Evolutionary conservation across 2,113 vertebrate genomes (phyloP).

Genomic region (Accipiter virgatus): DNA sequence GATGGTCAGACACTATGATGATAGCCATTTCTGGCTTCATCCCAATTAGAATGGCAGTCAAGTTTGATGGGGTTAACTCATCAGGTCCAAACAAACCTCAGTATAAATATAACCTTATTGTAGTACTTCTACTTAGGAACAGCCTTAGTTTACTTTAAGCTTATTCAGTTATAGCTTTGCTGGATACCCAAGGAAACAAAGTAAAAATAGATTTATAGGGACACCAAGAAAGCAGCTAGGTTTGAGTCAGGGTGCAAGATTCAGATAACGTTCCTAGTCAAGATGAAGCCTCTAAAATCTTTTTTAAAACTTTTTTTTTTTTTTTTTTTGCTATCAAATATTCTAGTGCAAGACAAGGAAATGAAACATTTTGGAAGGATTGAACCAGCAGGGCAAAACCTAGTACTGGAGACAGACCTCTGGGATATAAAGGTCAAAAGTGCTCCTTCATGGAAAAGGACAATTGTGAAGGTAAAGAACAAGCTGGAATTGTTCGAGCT

Average conservation of each 20-base stretch:
- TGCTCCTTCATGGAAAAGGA: neutral
- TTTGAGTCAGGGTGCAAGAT: neutral
- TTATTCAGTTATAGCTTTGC: neutral
- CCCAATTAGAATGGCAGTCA: neutral
- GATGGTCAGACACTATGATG: neutral
- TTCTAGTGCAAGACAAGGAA: neutral
- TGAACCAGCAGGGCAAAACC: neutral
- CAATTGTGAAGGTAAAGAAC: constrained; percentile 6
- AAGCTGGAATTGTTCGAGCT: neutral
- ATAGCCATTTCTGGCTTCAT: neutral
- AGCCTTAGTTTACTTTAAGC: neutral
- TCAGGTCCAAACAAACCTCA: neutral
- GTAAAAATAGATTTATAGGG: neutral
- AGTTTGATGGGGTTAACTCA: neutral
- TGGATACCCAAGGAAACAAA: neutral
- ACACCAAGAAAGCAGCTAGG: neutral
- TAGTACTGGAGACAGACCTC: neutral
- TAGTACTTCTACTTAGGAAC: neutral
- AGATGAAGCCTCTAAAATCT: neutral
- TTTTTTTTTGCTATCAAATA: neutral
- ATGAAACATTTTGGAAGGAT: neutral
- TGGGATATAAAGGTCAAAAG: neutral
- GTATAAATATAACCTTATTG: neutral
- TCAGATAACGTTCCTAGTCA: neutral
- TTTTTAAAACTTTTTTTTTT: neutral